Evolutionary conservation across 2,113 vertebrate species (phyloP).

Genomic region (Cisticola juncidis): DNA sequence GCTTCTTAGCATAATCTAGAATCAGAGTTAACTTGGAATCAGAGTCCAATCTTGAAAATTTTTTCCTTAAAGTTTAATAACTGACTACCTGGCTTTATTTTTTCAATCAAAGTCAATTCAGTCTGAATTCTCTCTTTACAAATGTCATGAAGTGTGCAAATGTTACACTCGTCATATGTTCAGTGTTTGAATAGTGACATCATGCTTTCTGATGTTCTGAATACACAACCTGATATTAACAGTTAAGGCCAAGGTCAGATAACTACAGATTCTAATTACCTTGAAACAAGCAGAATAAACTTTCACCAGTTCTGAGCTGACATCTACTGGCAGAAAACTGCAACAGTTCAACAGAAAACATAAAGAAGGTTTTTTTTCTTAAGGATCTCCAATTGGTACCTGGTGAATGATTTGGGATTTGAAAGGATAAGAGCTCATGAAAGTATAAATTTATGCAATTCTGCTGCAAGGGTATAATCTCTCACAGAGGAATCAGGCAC

Average conservation of each 20-base stretch:
- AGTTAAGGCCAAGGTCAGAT: background rate
- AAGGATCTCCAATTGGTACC: background rate
- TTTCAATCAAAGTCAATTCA: background rate
- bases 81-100: background rate
- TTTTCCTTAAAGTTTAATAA: background rate
- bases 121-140: background rate
- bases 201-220: background rate
- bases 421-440: background rate
- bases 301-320: conserved; percentile 42
- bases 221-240: background rate
- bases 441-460: background rate
- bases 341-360: background rate
- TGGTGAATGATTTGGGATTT: background rate
- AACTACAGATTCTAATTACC: background rate
- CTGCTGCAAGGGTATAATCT: background rate
- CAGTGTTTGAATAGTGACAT: background rate
- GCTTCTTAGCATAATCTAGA: background rate
- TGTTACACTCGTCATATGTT: background rate
- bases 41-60: background rate
- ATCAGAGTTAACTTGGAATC: background rate
- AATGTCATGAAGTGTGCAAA: background rate
- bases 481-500: background rate
- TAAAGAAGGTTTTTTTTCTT: background rate
- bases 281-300: background rate
- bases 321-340: conserved; percentile 50